Percentiles rank a stretch among this genome's conserved stretches.
Conservation (phyloP, 2,888 invertebrate species). For the Brachyptera putata region DNA sequence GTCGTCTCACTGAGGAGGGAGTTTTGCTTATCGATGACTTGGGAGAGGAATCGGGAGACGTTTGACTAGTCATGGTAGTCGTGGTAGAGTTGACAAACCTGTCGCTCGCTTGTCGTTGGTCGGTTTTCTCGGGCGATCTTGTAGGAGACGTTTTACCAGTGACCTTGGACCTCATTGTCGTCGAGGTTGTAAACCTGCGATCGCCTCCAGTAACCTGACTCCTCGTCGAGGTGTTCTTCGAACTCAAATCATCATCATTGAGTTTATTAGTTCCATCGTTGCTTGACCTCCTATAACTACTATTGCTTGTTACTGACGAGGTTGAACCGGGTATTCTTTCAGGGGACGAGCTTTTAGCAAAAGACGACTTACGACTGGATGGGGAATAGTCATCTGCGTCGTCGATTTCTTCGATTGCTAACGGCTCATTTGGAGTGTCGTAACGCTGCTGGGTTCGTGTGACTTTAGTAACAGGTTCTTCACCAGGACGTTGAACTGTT, state of each 20-base stretch:
- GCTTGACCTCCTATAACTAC: slow-evolving; percentile 23
- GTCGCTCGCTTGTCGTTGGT: neutral
- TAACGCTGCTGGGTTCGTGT: slow-evolving; percentile 65
- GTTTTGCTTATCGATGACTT: neutral
- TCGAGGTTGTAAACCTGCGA: neutral
- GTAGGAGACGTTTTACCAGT: slow-evolving; percentile 9
- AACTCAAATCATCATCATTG: slow-evolving; percentile 17
- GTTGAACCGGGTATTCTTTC: slow-evolving; percentile 20
- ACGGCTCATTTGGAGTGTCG: slow-evolving; percentile 35
- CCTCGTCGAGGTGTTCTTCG: too few species aligned
- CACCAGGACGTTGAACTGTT: slow-evolving; percentile 64
- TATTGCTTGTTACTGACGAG: slow-evolving; percentile 27
- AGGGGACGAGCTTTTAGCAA: slow-evolving; percentile 23
- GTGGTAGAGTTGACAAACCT: neutral
- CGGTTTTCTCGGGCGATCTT: neutral
- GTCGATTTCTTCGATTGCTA: slow-evolving; percentile 28
- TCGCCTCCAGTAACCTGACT: neutral
- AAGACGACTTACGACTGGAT: slow-evolving; percentile 33
- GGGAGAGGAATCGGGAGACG: neutral
- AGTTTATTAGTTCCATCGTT: too few species aligned
- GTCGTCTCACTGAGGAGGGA: slow-evolving; percentile 25
- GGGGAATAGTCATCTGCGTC: slow-evolving; percentile 29
- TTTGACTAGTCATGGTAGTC: neutral
- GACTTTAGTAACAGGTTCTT: slow-evolving; percentile 63
- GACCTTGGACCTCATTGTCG: neutral